A percentile compares a stretch with the other conserved stretches of the same genome.
Evolutionary conservation across 2,113 vertebrate genomes (phyloP).

Genomic region (Miniopterus natalensis): DNA sequence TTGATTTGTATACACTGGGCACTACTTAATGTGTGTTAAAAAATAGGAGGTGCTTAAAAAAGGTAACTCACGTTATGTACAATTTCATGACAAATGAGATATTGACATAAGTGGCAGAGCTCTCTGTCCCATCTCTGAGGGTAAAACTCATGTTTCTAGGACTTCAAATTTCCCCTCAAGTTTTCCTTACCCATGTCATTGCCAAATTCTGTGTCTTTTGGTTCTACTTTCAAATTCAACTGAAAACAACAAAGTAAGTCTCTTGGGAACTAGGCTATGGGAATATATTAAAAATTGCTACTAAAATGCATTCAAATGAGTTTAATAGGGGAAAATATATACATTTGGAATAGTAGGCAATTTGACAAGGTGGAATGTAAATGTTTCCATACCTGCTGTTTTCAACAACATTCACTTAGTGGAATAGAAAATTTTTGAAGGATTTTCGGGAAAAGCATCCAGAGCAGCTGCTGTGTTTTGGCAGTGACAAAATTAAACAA

Average conservation of each 20-base stretch:
- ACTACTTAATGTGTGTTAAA: neutral
- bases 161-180: neutral
- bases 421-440: neutral
- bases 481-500: slow-evolving; percentile 11
- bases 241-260: neutral
- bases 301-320: slow-evolving; percentile 22
- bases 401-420: slow-evolving; percentile 47
- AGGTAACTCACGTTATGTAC: neutral
- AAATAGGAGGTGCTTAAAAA: neutral
- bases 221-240: neutral
- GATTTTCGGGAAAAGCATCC: neutral
- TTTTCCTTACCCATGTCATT: neutral
- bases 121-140: neutral
- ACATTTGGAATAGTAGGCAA: neutral
- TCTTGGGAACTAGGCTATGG: neutral
- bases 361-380: neutral
- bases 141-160: neutral
- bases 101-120: neutral
- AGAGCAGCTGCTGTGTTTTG: neutral
- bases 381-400: neutral
- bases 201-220: neutral
- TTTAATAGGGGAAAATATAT: neutral
- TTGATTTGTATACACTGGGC: neutral
- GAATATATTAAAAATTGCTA: neutral
- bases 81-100: neutral